Base-by-base conservation (phyloP, 2,888 invertebrate genomes). In the Stenodema calcarata region DNA sequence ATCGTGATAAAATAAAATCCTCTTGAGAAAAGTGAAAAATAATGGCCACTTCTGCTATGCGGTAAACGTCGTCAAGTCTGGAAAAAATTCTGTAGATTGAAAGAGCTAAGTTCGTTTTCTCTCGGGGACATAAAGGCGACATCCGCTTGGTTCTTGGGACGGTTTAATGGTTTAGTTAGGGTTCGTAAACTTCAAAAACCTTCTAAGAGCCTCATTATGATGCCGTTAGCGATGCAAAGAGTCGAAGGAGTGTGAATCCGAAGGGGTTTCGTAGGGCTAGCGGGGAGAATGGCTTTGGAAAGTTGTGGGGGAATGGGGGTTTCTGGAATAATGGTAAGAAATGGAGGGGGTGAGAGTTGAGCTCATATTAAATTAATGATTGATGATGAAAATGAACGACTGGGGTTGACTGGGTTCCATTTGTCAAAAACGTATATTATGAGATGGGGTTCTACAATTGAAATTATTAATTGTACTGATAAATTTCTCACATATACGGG, bases 121-220 rank as follows among this genome's bases (percentile, higher is more conserved):
- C 73, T 11, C 3, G 73, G 16, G 73, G 41, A 41, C 30, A 41
- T 75, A 41, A 41, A 75, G 41, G 41, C 27, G 73, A 41, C 30
- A 41, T 41, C 73, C 73, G 73, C 30, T 35, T 27, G 30, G 44
- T 11, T 78, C 78, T 44, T 12, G 78, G 41, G 27, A 44, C 44
- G 41, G 62, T 23, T 78, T 78, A 78, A 44, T 44, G 78, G 47
- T 78, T 78, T 78, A 78, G 78, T 78, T 42, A 44, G 44, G 78
- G 78, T 23, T 16, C 78, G 47, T 73, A 73, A 73, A 73, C 73
- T 73, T 73, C 42, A 78, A 78, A 44, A 78, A 44, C 78, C 78
- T 78, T 62, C 27, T 78, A 78, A 78, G 44, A 78, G 78, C 78
- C 78, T 78, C 78, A 78, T 78, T 78, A 78, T 44, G 78, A 44